phyloP scores from a whole-genome alignment of 2,113 vertebrate species.

The Crotalus horridus region DNA sequence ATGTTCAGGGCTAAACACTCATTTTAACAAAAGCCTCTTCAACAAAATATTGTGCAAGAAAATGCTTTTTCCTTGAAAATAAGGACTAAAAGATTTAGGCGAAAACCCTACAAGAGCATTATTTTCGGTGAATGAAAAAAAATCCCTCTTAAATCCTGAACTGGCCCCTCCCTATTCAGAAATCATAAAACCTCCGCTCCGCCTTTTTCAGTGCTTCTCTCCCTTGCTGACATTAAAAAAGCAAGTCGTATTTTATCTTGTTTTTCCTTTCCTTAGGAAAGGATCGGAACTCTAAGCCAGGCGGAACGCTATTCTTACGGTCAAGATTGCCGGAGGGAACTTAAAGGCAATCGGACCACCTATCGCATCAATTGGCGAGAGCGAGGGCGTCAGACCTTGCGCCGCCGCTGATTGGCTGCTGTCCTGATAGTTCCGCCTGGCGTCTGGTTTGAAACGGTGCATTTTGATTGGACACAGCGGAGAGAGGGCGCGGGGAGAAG shows the following conservation, averaged over 20 bases:
- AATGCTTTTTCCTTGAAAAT: background rate
- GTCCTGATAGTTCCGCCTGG: background rate
- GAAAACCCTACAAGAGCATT: background rate
- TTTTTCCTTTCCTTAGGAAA: background rate
- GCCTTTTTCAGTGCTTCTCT: background rate
- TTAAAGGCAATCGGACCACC: rapidly evolving
- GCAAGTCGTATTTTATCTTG: background rate
- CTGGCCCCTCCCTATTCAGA: background rate
- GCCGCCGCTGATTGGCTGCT: rapidly evolving
- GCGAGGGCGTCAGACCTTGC: rapidly evolving
- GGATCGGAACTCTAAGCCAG: background rate
- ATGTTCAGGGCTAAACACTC: background rate
- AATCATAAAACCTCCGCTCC: background rate
- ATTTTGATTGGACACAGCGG: background rate
- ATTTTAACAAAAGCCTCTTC: background rate
- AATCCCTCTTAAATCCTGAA: background rate
- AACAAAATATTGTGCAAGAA: background rate
- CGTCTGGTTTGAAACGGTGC: background rate
- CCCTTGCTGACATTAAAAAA: background rate
- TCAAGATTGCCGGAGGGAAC: background rate
- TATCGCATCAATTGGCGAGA: rapidly evolving
- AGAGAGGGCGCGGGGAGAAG: background rate
- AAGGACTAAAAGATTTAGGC: background rate
- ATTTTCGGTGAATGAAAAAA: background rate
- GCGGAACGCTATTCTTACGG: background rate